Percentiles rank a stretch among this genome's conserved stretches.
phyloP scores from a whole-genome alignment of 2,888 invertebrate genomes.

The Helleia helle region DNA sequence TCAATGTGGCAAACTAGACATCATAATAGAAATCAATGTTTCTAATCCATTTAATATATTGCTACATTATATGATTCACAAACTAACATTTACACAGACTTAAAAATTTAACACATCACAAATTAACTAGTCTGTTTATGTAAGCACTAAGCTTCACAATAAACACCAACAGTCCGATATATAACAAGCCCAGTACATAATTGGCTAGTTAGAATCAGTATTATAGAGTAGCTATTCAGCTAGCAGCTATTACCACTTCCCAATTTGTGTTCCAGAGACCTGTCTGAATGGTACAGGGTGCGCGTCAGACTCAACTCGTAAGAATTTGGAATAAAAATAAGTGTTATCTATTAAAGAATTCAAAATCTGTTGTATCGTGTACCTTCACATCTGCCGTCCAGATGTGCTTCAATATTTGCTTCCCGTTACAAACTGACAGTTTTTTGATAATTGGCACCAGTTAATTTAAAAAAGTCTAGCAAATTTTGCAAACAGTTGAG shows the following conservation, averaged over 20 bases:
- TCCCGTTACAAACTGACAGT: conserved; percentile 64
- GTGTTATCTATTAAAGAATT: conserved; percentile 62
- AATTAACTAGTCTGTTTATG: too few species aligned
- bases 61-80: conserved; percentile 17
- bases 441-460: too few species aligned
- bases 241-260: conserved; percentile 55
- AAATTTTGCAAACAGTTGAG: too few species aligned
- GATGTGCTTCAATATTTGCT: conserved; percentile 62
- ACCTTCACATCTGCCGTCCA: conserved; percentile 69
- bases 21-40: conserved; percentile 7
- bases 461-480: too few species aligned
- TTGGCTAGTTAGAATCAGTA: conserved; percentile 5
- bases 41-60: conserved; percentile 8
- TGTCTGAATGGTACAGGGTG: conserved; percentile 88
- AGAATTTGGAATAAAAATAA: conserved; percentile 74
- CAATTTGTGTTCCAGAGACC: conserved; percentile 75
- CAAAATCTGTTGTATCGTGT: conserved; percentile 67
- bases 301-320: conserved; percentile 91
- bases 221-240: conserved; percentile 20
- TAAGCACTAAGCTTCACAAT: too few species aligned
- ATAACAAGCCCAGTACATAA: too few species aligned
- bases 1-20: conserved; percentile 12
- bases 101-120: conserved; percentile 5
- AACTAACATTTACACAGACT: conserved; percentile 18
- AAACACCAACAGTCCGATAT: too few species aligned